Evolutionary conservation across 1,140 invertebrate genomes (phyloP).

Genomic region (Pseudoatta argentina): DNA sequence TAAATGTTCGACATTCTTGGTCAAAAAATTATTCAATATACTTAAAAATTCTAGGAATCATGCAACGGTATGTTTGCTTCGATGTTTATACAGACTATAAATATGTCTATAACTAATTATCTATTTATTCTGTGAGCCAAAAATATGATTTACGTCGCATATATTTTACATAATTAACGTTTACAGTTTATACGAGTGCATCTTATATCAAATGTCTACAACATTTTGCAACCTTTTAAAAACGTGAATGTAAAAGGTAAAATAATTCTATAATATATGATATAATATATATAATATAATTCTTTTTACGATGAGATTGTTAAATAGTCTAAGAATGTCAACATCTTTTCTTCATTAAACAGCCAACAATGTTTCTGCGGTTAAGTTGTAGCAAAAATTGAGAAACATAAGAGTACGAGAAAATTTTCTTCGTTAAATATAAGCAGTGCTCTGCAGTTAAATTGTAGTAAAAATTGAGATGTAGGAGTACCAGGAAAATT

Average conservation of each 20-base stretch:
- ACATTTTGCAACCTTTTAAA: not conserved
- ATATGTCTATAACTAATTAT: not conserved
- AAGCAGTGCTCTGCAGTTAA: not conserved
- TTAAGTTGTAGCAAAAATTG: not conserved
- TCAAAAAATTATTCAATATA: not conserved
- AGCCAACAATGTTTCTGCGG: not conserved
- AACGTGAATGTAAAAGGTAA: not conserved
- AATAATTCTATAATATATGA: not conserved
- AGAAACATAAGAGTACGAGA: not conserved
- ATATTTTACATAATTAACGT: not conserved
- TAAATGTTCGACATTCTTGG: no score
- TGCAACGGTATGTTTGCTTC: not conserved
- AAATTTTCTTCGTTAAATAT: conserved; percentile 1
- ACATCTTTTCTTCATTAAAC: not conserved
- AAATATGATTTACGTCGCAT: not conserved
- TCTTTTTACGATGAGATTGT: not conserved
- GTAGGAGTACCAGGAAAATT: not conserved
- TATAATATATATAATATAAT: not conserved
- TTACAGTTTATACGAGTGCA: not conserved
- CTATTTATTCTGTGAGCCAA: not conserved
- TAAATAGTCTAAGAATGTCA: not conserved
- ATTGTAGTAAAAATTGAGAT: not conserved
- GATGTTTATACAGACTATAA: not conserved
- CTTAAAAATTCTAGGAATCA: not conserved
- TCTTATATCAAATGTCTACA: not conserved